Conservation (phyloP, 1,140 invertebrate genomes). For the Linepithema humile region DNA sequence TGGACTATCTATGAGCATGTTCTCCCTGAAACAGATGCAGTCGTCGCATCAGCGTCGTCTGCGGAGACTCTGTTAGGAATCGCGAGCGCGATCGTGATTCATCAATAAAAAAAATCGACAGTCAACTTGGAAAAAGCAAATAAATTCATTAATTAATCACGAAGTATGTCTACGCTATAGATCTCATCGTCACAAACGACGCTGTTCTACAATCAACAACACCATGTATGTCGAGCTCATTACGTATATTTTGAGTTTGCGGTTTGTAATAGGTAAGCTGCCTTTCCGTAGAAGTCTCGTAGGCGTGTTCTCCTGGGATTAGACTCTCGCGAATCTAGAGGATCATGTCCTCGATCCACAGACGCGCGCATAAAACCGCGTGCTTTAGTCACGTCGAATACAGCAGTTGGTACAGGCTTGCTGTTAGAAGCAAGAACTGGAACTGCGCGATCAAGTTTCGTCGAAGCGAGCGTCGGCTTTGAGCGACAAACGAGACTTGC, state of each 20-base stretch:
- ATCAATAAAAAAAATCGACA: neutral
- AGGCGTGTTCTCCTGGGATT: neutral
- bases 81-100: neutral
- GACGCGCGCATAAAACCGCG: constrained; percentile 1
- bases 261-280: neutral
- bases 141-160: neutral
- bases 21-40: constrained; percentile 80
- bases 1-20: constrained; percentile 80
- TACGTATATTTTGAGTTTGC: neutral
- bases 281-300: neutral
- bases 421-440: no score
- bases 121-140: neutral
- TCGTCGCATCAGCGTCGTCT: constrained; percentile 70
- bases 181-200: neutral
- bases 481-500: neutral
- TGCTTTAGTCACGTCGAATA: constrained; percentile 70
- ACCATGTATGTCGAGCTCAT: neutral
- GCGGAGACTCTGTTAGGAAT: constrained; percentile 41
- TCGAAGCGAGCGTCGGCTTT: neutral
- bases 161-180: neutral
- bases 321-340: neutral
- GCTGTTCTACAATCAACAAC: neutral
- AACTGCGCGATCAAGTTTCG: neutral
- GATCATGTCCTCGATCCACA: constrained; percentile 28
- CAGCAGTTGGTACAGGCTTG: constrained; percentile 68